Percentiles rank a stretch among this genome's conserved stretches.
These are phyloP conservation scores for Actias luna DNA, from an alignment of 2,888 invertebrate genomes.

Conservation along the genomic window DNA sequence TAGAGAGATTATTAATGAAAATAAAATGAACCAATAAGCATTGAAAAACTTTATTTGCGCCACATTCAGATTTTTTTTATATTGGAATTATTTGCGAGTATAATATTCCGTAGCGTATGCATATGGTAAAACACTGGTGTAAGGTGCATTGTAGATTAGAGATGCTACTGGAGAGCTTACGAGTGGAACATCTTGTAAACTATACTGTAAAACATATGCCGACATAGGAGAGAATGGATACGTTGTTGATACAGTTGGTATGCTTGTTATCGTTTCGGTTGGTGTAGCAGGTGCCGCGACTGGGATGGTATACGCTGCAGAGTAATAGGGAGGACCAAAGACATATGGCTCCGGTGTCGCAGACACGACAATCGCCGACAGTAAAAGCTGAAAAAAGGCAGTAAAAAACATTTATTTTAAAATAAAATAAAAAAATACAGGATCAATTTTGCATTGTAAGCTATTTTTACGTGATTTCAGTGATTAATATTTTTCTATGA, in stretches of 20 bases:
- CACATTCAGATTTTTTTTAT: slow-evolving; percentile 16
- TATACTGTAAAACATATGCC: slow-evolving; percentile 51
- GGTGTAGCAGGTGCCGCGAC: slow-evolving; percentile 19
- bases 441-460: not conserved
- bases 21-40: slow-evolving; percentile 5
- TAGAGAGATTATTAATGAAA: not conserved
- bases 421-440: not conserved
- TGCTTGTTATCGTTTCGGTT: slow-evolving; percentile 20
- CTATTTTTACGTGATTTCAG: not conserved
- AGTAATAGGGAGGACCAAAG: slow-evolving; percentile 34
- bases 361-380: slow-evolving; percentile 35
- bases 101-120: slow-evolving; percentile 43
- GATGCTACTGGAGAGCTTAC: slow-evolving; percentile 36
- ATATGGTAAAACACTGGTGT: slow-evolving; percentile 34
- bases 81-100: slow-evolving; percentile 30
- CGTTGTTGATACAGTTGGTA: slow-evolving; percentile 28
- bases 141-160: slow-evolving; percentile 40
- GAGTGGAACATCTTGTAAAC: slow-evolving; percentile 41
- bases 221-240: slow-evolving; percentile 40
- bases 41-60: not conserved
- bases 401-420: not conserved
- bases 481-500: too few relatives aligned
- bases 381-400: not conserved
- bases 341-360: slow-evolving; percentile 48
- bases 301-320: slow-evolving; percentile 26